A percentile compares a stretch with the other conserved stretches of the same genome.
Evolutionary conservation across 2,113 vertebrate genomes (phyloP).

Genomic region (Scatophagus argus): DNA sequence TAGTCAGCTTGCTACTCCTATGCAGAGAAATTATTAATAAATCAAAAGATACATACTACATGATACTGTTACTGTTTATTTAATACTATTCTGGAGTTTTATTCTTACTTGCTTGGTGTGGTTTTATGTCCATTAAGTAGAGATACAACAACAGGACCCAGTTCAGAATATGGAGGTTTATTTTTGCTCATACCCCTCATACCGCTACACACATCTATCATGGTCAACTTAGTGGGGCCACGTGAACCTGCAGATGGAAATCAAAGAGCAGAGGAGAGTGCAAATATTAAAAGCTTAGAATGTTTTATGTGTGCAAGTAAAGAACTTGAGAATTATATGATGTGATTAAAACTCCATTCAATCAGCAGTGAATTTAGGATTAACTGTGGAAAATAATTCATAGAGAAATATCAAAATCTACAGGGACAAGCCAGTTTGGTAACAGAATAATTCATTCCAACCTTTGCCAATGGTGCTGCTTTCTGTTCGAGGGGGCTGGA

Average conservation of each 20-base stretch:
- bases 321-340: not conserved
- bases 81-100: not conserved
- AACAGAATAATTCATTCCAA: conserved; percentile 64
- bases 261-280: not conserved
- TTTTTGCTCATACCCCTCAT: conserved; percentile 87
- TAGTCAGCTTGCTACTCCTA: conserved; percentile 95
- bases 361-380: not conserved
- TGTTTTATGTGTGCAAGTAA: not conserved
- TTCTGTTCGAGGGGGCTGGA: conserved; percentile 96
- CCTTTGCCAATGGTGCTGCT: conserved; percentile 90
- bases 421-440: not conserved
- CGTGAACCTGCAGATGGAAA: conserved; percentile 87
- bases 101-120: conserved; percentile 91
- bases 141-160: conserved; percentile 92
- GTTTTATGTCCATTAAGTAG: conserved; percentile 94
- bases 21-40: conserved; percentile 37
- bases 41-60: not conserved
- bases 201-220: conserved; percentile 97
- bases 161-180: conserved; percentile 89
- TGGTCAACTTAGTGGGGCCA: conserved; percentile 92
- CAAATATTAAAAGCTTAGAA: not conserved
- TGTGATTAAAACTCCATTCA: not conserved
- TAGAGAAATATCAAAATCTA: not conserved
- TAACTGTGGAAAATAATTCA: not conserved
- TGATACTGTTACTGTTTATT: no score